These are phyloP conservation scores for Aleiodes leptofemur DNA, from an alignment of 2,888 invertebrate species.

Conservation along the genomic window DNA sequence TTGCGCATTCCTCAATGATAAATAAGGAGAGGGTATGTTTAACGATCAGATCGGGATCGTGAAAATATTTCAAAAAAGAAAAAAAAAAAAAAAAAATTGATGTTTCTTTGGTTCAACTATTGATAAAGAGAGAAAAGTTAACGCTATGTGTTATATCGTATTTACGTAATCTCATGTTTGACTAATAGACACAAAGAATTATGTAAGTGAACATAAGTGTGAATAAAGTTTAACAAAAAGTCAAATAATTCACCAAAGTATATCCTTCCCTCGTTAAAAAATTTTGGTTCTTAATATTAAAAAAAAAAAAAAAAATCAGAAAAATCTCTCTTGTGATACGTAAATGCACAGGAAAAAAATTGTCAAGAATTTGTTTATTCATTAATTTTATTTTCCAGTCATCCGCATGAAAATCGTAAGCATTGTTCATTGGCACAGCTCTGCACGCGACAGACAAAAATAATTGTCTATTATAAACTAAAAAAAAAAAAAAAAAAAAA, in stretches of 20 bases:
- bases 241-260: constrained; percentile 60
- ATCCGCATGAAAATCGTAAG: constrained; percentile 52
- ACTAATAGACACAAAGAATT: constrained; percentile 66
- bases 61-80: constrained; percentile 66
- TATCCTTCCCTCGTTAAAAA: constrained; percentile 59
- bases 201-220: constrained; percentile 75
- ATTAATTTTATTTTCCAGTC: constrained; percentile 43
- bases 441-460: constrained; percentile 45
- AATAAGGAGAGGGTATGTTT: constrained; percentile 62
- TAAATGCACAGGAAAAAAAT: no score
- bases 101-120: constrained; percentile 64
- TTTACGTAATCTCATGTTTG: constrained; percentile 72
- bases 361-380: background rate
- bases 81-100: constrained; percentile 61
- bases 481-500: constrained; percentile 28
- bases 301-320: constrained; percentile 1
- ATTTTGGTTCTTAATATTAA: constrained; percentile 38
- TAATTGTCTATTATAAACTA: constrained; percentile 15
- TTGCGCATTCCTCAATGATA: constrained; percentile 73
- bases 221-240: constrained; percentile 74
- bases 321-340: no score
- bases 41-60: constrained; percentile 72
- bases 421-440: constrained; percentile 54
- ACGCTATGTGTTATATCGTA: constrained; percentile 66
- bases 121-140: constrained; percentile 48